Evolutionary conservation across 1,140 invertebrate species (phyloP), one percentile per base, ranked within the genome.

Genomic region (Portunus trituberculatus): DNA sequence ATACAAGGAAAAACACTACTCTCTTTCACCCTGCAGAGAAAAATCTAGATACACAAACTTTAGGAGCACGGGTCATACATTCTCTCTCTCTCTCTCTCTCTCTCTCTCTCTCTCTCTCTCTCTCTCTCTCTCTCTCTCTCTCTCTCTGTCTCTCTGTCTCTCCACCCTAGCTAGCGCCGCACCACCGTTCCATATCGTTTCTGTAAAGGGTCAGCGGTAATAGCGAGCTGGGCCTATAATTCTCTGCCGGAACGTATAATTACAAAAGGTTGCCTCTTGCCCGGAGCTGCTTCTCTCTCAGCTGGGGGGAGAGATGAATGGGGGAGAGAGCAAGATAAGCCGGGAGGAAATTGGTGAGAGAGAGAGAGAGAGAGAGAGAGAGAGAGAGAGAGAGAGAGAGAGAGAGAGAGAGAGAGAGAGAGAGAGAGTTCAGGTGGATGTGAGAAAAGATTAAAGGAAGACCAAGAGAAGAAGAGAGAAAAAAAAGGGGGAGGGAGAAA

Each of bases 311-410:
- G 67, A 76, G 67, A 76, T 76, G 67, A 76, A 76, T 25, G 67
- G n/a, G 67, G 67, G 67, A 76, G 16, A 20, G 32, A 32, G 86
- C 45, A 46, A 46, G 86, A 88, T 46, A 88, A 46, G 20, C 86
- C 12, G 45, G 86, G 25, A 20, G 31, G 31, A 88, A 88, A 25
- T 88, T 31, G 31, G 10, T 39, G 45, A 2, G 0, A 88, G 86
- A 29, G 86, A 32, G 86, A 32, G 31, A 88, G 86, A 88, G 86
- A 32, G 86, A 88, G 86, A 88, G 86, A 46, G 31, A 45, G 31
- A 45, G 31, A 20, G 86, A 46, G 32, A 46, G 86, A 88, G 31
- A 46, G 86, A 88, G 31, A 46, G 45, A n/a, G 86, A 88, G 86
- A 88, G 86, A 88, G 86, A 88, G 31, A 88, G 31, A n/a, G 31